Conservation (phyloP, 2,888 invertebrate species). For the Aspidiotus destructor region DNA sequence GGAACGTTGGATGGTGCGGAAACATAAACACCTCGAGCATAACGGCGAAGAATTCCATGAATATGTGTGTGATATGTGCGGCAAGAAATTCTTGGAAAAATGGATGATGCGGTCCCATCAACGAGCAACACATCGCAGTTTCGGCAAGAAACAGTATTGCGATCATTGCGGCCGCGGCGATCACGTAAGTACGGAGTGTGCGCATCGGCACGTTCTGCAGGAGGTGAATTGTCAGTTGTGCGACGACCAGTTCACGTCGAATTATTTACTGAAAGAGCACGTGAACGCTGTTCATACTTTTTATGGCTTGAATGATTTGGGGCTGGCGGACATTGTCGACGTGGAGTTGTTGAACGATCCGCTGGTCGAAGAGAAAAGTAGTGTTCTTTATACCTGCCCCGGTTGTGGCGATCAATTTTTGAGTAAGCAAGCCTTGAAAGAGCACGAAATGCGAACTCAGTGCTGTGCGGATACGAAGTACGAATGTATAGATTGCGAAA, state of each 20-base stretch:
- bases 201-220: conserved; percentile 15
- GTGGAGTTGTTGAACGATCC: not conserved
- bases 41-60: conserved; percentile 24
- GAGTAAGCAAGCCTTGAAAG: conserved; percentile 1
- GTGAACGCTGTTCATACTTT: conserved; percentile 9
- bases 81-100: conserved; percentile 16
- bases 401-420: conserved; percentile 18
- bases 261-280: conserved; percentile 11
- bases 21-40: conserved; percentile 16
- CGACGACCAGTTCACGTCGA: conserved; percentile 13
- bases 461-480: not conserved
- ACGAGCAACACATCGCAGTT: conserved; percentile 10
- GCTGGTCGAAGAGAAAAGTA: not conserved
- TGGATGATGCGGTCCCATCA: conserved; percentile 24
- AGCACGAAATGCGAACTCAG: conserved; percentile 3
- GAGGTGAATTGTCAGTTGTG: conserved; percentile 17
- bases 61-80: conserved; percentile 22
- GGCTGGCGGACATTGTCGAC: not conserved
- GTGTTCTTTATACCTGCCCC: conserved; percentile 8
- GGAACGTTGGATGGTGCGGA: conserved; percentile 23
- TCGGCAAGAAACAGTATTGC: conserved; percentile 15
- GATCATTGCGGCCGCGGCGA: conserved; percentile 21
- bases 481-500: conserved; percentile 22
- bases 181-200: conserved; percentile 14
- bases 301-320: not conserved